Conservation (phyloP, 2,113 vertebrate genomes). For the Hemibates koningsi region DNA sequence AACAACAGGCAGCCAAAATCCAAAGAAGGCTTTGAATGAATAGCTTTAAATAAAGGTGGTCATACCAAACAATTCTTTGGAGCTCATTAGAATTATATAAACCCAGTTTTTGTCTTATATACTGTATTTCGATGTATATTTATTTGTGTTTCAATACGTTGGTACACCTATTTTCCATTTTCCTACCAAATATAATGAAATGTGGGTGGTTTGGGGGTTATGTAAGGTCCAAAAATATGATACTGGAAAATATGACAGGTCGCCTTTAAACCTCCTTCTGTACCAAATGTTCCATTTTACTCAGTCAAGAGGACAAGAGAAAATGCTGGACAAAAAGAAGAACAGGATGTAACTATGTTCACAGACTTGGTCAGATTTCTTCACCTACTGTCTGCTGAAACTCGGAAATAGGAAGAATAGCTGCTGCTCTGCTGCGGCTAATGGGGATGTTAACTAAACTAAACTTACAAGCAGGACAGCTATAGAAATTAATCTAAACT, state of each 20-base stretch:
- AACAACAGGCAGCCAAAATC: not conserved
- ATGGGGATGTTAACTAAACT: not conserved
- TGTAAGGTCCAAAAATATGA: not conserved
- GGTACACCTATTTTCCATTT: not conserved
- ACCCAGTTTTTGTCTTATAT: not conserved
- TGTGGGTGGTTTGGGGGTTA: not conserved
- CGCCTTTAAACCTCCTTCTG: not conserved
- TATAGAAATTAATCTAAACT: not conserved
- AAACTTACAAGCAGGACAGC: not conserved
- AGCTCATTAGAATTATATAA: not conserved
- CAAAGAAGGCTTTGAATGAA: not conserved
- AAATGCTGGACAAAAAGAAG: not conserved
- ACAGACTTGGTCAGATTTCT: not conserved
- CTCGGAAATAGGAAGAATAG: not conserved
- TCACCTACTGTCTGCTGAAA: not conserved
- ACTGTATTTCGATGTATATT: not conserved
- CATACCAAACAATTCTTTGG: not conserved
- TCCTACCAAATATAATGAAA: not conserved
- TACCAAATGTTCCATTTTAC: not conserved
- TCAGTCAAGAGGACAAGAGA: not conserved
- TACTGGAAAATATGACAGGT: not conserved
- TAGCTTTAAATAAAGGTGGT: not conserved
- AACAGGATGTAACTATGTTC: not conserved
- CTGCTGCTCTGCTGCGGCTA: not conserved
- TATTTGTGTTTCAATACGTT: not conserved